Evolutionary conservation across 2,797 vertebrate genomes (phyloP).

Genomic region (Erethizon dorsatum): DNA sequence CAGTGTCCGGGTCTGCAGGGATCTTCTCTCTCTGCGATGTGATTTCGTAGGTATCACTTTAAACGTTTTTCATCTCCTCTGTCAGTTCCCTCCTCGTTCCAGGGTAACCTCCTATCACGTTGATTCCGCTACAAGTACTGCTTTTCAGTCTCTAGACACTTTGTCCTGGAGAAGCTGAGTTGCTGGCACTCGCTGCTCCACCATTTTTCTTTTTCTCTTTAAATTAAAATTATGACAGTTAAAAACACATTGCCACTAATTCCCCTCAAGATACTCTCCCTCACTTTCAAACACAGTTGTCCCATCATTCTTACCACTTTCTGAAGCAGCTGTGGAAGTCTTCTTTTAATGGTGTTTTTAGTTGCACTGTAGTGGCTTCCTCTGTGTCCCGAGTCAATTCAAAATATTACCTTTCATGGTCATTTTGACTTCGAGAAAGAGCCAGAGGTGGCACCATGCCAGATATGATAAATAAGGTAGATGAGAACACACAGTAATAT

Average conservation of each 20-base stretch:
- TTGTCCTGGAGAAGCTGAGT: neutral
- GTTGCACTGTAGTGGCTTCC: neutral
- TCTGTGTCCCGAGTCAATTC: neutral
- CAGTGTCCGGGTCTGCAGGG: neutral
- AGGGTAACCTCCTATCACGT: too few relatives aligned
- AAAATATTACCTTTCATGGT: neutral
- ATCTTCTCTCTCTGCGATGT: neutral
- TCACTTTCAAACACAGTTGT: neutral
- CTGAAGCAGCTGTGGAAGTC: neutral
- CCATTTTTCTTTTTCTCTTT: neutral
- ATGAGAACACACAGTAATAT: neutral
- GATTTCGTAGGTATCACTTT: too few relatives aligned
- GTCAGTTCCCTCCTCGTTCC: too few relatives aligned
- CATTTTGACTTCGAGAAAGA: neutral
- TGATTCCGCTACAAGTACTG: neutral
- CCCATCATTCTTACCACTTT: neutral
- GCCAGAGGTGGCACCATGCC: neutral
- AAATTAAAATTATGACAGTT: neutral
- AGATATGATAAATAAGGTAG: neutral
- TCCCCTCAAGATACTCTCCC: neutral
- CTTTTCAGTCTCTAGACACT: neutral
- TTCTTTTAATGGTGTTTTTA: neutral
- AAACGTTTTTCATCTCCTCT: neutral
- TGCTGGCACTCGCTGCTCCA: neutral
- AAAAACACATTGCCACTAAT: neutral